Base-by-base conservation (phyloP, 2,888 invertebrate species). In the Diadegma fenestrale region DNA sequence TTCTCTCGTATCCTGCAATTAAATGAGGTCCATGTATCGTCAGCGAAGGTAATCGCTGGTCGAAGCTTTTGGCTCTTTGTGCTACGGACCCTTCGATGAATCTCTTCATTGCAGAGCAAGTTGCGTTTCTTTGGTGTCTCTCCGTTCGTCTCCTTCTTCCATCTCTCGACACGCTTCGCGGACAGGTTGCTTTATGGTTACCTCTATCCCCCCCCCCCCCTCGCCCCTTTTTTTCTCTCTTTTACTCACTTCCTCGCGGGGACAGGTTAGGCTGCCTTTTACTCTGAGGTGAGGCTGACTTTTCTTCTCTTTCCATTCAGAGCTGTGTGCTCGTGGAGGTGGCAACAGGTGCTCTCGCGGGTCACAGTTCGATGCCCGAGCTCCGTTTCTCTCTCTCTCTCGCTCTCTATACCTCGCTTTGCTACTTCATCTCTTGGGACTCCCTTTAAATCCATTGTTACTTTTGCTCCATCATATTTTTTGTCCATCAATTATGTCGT, bases 301-400 rank as follows among this genome's bases (percentile, higher is more conserved):
- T 79, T 48, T 79, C 51, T 41, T 85, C 43, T 63, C 80, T 73
- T 64, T 73, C 61, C 87, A 87, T 82, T 89, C 89, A 87, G 90
- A 90, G 89, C 89, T 88, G 86, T 88, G 86, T 87, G 88, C 88
- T 85, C 87, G 89, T 88, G 90, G 90, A 90, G 91, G 90, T 90
- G 90, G 92, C 92, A 92, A 92, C 92, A 92, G 92, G 92, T 92
- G 92, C 92, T 90, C 88, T 90, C 88, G 80, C 83, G 89, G 90
- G 92, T 92, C 92, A 92, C 89, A 92, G 92, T 92, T 92, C 92
- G 92, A 90, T 92, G 92, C 91, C 91, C 91, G 90, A 77, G 84
- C 88, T 82, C 87, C 79, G 64, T 51, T 19, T 45, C 45, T 12
- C 45, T 54, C 22, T 54, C 54, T 54, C 54, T 54, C 48, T 19